Base-by-base conservation (phyloP, 2,888 invertebrate genomes). In the Petrolisthes cinctipes region DNA sequence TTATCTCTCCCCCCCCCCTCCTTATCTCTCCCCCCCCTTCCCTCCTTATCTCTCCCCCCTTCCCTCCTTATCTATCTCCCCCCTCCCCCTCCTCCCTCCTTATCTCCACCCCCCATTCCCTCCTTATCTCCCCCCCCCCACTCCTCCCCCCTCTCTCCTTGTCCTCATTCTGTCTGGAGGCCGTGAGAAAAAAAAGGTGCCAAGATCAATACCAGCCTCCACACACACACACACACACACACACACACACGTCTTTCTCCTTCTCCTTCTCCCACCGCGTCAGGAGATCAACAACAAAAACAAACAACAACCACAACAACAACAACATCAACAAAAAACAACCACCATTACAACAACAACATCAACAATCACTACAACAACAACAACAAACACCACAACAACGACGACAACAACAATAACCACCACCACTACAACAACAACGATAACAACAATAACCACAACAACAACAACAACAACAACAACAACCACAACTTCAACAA, bases 1-100 rank as follows among this genome's bases (percentile, higher is more conserved):
- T 71, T 71, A 17, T 71, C 71, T 71, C 71, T 7, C 71, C n/a
- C 71, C n/a, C 7, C 71, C n/a, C 71, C n/a, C 71, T 71, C 61
- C 6, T 61, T 9, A 9, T 76, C 37, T 11, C 54, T 53, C 54
- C 20, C 79, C 20, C 5, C 76, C 17, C 9, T 76, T 37, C 53
- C 5, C 37, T 6, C 53, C 76, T 79, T 17, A 53, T 54, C 76
- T 23, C 20, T 23, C 37, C 7, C 71, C 37, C 76, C 14, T 14
- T 37, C 5, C 76, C 14, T 37, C 23, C 20, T 7, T 73, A 73
- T 9, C 73, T 7, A 5, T n/a, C n/a, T 5, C 71, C 3, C 14
- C 71, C 14, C 71, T n/a, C 4, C 6, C 71, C 4, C 4, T 71
- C 61, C 14, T 71, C 20, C 4, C 71, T 20, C 20, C 4, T 4